phyloP scores from a whole-genome alignment of 37 sponge, comb jelly and placozoan genomes.

The Oscarella lobularis region DNA sequence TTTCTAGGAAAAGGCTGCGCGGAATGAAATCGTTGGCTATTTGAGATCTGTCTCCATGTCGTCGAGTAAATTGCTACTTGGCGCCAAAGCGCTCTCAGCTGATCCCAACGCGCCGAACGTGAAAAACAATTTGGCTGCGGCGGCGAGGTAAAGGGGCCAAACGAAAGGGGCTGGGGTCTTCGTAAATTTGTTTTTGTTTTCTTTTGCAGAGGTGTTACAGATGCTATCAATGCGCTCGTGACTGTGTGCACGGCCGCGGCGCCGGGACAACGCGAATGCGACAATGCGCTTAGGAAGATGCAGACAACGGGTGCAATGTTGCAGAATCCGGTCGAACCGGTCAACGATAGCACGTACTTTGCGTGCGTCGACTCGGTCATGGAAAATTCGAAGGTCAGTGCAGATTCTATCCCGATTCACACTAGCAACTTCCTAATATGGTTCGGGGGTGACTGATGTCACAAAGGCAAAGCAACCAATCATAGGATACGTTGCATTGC shows the following conservation, averaged over 20 bases:
- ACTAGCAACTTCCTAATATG: too few relatives aligned
- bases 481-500: too few relatives aligned
- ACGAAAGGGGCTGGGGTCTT: too few relatives aligned
- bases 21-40: constrained; percentile 7
- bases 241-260: constrained; percentile 78
- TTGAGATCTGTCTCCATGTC: constrained; percentile 17
- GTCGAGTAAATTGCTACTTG: constrained; percentile 69
- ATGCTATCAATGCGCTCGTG: constrained; percentile 86
- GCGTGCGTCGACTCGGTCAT: constrained; percentile 85
- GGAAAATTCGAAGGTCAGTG: constrained; percentile 72
- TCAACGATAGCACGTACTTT: constrained; percentile 81
- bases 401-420: too few relatives aligned
- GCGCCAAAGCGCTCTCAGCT: constrained; percentile 78
- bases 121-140: too few relatives aligned
- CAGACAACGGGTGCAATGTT: constrained; percentile 59
- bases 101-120: constrained; percentile 98
- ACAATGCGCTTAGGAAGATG: constrained; percentile 87
- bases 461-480: too few relatives aligned
- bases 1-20: not conserved
- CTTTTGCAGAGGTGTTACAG: constrained; percentile 61
- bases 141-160: too few relatives aligned
- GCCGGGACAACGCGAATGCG: constrained; percentile 97
- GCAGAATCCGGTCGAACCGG: constrained; percentile 81
- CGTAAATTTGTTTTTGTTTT: not conserved
- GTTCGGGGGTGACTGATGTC: too few relatives aligned